Evolutionary conservation across 1,140 invertebrate genomes (phyloP).

Genomic region (Drosophila quadrilineata): DNA sequence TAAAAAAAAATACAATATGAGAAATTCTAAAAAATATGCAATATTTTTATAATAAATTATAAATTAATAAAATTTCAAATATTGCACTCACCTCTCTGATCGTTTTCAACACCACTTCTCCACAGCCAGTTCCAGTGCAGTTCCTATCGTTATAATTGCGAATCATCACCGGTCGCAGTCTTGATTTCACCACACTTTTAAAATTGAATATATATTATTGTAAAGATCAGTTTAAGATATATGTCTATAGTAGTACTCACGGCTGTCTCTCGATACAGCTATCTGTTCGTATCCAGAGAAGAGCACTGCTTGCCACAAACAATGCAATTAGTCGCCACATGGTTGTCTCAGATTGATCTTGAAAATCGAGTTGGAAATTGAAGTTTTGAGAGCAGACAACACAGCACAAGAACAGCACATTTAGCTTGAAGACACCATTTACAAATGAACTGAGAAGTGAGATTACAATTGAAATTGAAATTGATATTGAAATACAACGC

Average conservation of each 20-base stretch:
- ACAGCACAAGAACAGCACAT: too few species aligned
- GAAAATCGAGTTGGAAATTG: too few species aligned
- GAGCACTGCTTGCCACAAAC: constrained; percentile 4
- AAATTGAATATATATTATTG: neutral
- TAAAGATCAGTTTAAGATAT: too few species aligned
- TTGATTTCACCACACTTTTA: constrained; percentile 49
- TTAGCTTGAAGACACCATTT: constrained; percentile 40
- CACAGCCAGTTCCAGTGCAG: constrained; percentile 58
- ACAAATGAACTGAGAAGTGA: constrained; percentile 51
- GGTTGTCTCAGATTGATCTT: too few species aligned
- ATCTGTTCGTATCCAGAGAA: constrained; percentile 20
- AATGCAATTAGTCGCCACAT: constrained; percentile 44
- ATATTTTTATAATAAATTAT: neutral
- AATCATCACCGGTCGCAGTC: constrained; percentile 62
- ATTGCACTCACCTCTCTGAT: constrained; percentile 60
- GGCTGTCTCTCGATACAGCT: constrained; percentile 58
- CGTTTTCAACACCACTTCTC: constrained; percentile 52
- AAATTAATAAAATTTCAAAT: too few species aligned
- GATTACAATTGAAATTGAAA: constrained; percentile 29
- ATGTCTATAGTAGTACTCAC: constrained; percentile 41
- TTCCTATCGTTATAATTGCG: constrained; percentile 56
- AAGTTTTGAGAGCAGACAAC: constrained; percentile 12
- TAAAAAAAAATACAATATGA: neutral
- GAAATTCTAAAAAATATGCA: neutral
- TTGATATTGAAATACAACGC: constrained; percentile 24